These are phyloP conservation scores for Mastomys coucha DNA, from an alignment of 2,113 vertebrate genomes.

Conservation along the genomic window DNA sequence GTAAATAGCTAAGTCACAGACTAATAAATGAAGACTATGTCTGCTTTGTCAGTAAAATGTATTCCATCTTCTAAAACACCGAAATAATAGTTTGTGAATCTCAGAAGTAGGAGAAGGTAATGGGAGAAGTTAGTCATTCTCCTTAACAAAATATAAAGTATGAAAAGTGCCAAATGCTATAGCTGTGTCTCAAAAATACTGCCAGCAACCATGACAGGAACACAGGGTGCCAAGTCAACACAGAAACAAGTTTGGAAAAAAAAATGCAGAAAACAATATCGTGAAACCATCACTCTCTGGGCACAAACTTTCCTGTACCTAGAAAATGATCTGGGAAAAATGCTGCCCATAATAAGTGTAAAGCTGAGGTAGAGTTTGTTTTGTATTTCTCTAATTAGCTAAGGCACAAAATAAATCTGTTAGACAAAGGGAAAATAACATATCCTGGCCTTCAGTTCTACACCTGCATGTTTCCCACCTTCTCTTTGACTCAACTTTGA, in stretches of 20 bases:
- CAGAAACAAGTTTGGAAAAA: neutral
- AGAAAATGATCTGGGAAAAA: neutral
- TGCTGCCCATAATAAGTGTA: neutral
- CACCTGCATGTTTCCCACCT: neutral
- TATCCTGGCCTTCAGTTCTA: neutral
- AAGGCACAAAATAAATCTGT: neutral
- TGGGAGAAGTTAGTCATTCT: slow-evolving; percentile 29
- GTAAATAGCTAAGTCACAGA: slow-evolving; percentile 1
- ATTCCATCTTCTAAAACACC: neutral
- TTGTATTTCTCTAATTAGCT: slow-evolving; percentile 13
- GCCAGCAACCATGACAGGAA: slow-evolving; percentile 19
- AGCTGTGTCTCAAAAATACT: slow-evolving; percentile 16
- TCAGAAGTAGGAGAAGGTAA: slow-evolving; percentile 2
- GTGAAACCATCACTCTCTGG: neutral
- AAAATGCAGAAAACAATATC: neutral
- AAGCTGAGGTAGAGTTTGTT: neutral
- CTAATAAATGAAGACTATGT: neutral
- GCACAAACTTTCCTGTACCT: neutral
- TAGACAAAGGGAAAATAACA: slow-evolving; percentile 11
- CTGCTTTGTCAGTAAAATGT: neutral
- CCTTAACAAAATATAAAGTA: slow-evolving; percentile 11
- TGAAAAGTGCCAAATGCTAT: slow-evolving; percentile 42
- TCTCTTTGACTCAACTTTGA: neutral
- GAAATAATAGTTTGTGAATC: slow-evolving; percentile 39
- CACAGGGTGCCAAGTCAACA: neutral